Percentiles rank a stretch among this genome's conserved stretches.
Conservation (phyloP, 2,113 vertebrate genomes). For the Cyprinodon variegatus region DNA sequence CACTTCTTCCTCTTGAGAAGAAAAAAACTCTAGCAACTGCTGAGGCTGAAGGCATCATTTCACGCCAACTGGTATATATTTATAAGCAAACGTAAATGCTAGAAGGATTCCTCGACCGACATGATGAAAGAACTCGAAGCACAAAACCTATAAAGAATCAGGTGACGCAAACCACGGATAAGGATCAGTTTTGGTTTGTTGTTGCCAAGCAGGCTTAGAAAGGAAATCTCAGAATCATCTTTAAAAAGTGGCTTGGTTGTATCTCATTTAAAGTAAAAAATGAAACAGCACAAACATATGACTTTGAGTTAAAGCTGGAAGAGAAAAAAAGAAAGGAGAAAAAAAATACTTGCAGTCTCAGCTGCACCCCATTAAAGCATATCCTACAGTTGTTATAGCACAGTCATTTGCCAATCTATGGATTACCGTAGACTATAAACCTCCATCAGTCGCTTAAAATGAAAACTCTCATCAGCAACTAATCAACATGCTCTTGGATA, state of each 20-base stretch:
- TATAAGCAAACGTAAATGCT: conserved; percentile 68
- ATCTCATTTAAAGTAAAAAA: conserved; percentile 20
- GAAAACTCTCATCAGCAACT: conserved; percentile 15
- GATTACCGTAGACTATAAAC: conserved; percentile 23
- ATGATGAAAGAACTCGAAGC: conserved; percentile 65
- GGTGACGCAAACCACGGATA: conserved; percentile 59
- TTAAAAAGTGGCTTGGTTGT: conserved; percentile 35
- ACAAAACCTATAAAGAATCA: conserved; percentile 61
- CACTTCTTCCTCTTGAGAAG: conserved; percentile 57
- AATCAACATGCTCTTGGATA: conserved; percentile 7
- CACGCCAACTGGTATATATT: conserved; percentile 72
- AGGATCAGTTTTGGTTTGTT: conserved; percentile 57
- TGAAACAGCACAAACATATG: conserved; percentile 2
- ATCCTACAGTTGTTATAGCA: conserved; percentile 1
- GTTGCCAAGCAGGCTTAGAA: conserved; percentile 61
- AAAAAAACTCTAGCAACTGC: conserved; percentile 70
- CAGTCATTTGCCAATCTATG: conserved; percentile 19
- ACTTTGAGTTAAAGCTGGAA: not conserved
- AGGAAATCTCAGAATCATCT: conserved; percentile 30
- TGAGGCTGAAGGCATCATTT: conserved; percentile 55
- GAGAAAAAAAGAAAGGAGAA: not conserved
- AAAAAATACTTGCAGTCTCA: conserved; percentile 15
- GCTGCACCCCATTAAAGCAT: not conserved
- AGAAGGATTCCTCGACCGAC: conserved; percentile 53
- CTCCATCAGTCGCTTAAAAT: conserved; percentile 19